Evolutionary conservation across 1,140 invertebrate species (phyloP), one percentile per base, ranked within the genome.

Genomic region (Drosophila bifasciata): DNA sequence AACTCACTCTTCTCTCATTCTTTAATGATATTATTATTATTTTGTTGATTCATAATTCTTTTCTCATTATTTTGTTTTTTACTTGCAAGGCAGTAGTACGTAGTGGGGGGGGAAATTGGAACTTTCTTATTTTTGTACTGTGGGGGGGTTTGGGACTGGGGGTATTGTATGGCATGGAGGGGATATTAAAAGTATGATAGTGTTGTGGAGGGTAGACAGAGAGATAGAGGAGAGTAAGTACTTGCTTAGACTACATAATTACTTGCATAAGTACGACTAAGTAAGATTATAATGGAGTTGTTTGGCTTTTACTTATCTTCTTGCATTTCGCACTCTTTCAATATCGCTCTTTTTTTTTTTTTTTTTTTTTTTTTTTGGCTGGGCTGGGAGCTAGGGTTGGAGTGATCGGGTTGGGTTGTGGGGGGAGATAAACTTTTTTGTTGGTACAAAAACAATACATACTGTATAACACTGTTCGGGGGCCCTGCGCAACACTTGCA

Each of bases 71-170:
- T 57, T 56, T 57, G 40, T 73, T 11, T 79, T 79, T 71, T 79
- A 73, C 74, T 85, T 85, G 81, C 83, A 86, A 86, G 80, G 80
- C 81, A 85, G 77, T 86, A 85, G 77, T 86, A 85, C 69, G 81
- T 86, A 85, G 73, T 80, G 77, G 46, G 60, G 48, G 57, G 11
- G 28, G 2, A 9, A 36, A 13, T 13, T 36, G 32, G 32, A 69
- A 86, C 62, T 69, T 77, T 60, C 49, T 21, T 21, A 21, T 21
- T 21, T 21, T 21, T 2, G 32, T 36, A 58, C 69, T 74, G 44
- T n/a, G n/a, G n/a, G n/a, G n/a, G n/a, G n/a, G n/a, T 3, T 28
- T 28, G 28, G 49, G 48, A 64, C 48, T 69, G 51, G 58, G 36
- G 46, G 76, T 48, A 57, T 56, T 58, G 56, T 62, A 67, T 73